Percentiles rank a stretch among this genome's conserved stretches.
Evolutionary conservation across 2,113 vertebrate genomes (phyloP).

Genomic region (Thamnophis sirtalis): DNA sequence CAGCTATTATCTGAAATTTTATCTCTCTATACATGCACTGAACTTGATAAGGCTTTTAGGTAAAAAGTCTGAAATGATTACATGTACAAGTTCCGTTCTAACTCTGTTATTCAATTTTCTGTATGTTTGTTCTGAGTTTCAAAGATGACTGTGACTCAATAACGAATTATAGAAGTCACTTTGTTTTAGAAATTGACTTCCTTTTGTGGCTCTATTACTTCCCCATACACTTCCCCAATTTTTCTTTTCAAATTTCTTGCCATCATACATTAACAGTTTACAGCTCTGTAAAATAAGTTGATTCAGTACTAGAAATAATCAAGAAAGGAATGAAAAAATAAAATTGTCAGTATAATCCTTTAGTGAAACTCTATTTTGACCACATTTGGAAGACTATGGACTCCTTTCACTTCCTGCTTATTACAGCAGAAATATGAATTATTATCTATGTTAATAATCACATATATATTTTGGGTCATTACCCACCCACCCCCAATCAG

Average conservation of each 20-base stretch:
- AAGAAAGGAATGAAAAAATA: not conserved
- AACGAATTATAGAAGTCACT: not conserved
- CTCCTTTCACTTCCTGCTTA: no score
- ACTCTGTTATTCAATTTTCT: not conserved
- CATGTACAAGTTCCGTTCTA: not conserved
- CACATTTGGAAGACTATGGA: no score
- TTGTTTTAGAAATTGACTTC: not conserved
- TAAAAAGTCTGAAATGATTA: not conserved
- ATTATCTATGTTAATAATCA: no score
- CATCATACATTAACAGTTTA: not conserved
- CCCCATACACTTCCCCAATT: not conserved
- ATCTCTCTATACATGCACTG: not conserved
- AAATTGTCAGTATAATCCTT: not conserved
- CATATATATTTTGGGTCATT: no score
- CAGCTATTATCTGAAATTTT: not conserved
- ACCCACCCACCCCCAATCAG: no score
- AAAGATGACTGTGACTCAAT: not conserved
- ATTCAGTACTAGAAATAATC: not conserved
- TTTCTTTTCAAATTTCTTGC: not conserved
- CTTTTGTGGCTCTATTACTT: not conserved
- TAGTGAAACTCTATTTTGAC: no score
- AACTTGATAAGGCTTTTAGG: not conserved
- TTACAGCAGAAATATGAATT: no score
- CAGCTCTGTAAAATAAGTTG: not conserved
- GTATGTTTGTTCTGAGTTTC: not conserved